Evolutionary conservation across 2,113 vertebrate species (phyloP), one percentile per base, ranked within the genome.

Genomic region (Crotalus horridus): DNA sequence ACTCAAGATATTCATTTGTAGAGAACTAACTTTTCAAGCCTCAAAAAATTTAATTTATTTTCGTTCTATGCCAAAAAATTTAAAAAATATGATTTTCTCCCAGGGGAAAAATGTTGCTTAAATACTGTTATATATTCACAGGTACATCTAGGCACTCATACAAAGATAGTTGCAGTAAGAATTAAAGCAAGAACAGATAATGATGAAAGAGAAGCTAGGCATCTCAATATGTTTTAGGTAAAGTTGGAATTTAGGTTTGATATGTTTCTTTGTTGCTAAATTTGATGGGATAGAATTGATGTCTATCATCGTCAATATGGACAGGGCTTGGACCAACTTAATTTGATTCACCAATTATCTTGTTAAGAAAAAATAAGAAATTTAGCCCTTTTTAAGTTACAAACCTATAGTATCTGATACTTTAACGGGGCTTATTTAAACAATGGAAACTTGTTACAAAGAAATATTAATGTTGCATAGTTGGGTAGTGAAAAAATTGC

Each of bases 31-130:
- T 97, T 97, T 92, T 96, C 0, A 56, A 96, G 87, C 91, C 93
- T 97, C 91, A 95, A 94, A 96, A 96, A 95, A 97, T 96, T 97
- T 96, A 93, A 96, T 97, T 95, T 85, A 93, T 95, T 97, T 97
- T 96, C 95, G 94, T 97, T 94, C 92, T 94, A 94, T 96, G 95
- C 89, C 95, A 33, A 74, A 74, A 33, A 17, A 74, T 2, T 24
- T 7, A 23, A 59, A 95, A 89, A 96, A 96, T 51, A 90, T 90
- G 96, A 95, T 97, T 97, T 97, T 96, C 88, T 96, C 89, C 95
- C 93, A 58, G 92, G 59, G 93, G 33, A 95, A 89, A 96, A 96
- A 94, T 93, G 94, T 96, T 94, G 95, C 93, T 95, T 97, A 97
- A 95, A 92, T 94, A 95, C 95, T 95, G 93, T 96, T 96, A 93